phyloP scores from a whole-genome alignment of 2,888 invertebrate species.

The Cephus spinipes region DNA sequence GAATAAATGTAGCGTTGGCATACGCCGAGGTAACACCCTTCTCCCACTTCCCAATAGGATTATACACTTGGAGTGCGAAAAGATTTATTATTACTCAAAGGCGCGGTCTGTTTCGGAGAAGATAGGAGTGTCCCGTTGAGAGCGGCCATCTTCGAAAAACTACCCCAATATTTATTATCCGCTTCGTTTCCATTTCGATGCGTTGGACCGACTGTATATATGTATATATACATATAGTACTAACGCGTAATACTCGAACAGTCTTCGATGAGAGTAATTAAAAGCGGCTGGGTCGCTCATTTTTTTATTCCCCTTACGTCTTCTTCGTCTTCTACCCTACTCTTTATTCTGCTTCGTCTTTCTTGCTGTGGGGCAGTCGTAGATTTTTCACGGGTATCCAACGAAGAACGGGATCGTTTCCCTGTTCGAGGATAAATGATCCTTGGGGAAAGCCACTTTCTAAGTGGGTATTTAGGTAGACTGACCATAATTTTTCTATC shows the following conservation, averaged over 20 bases:
- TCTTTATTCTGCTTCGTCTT: background rate
- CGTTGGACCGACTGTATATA: background rate
- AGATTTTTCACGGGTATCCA: background rate
- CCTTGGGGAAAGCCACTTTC: slow-evolving; percentile 10
- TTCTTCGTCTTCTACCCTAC: background rate
- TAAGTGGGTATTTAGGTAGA: slow-evolving; percentile 1
- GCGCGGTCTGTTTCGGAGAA: slow-evolving; percentile 27
- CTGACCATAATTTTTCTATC: slow-evolving; percentile 15
- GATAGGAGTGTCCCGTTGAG: slow-evolving; percentile 32
- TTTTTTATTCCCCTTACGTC: background rate
- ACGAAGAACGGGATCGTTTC: background rate
- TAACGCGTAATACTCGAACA: background rate
- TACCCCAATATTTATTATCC: slow-evolving; percentile 26
- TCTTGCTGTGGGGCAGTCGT: background rate
- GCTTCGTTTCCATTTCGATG: slow-evolving; percentile 11
- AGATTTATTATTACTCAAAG: slow-evolving; percentile 42
- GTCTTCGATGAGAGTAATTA: background rate
- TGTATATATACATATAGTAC: background rate
- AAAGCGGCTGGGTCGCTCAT: background rate
- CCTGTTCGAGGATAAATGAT: background rate
- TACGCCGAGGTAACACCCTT: slow-evolving; percentile 23
- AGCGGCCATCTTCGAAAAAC: slow-evolving; percentile 18
- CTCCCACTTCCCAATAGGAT: slow-evolving; percentile 25
- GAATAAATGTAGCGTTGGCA: slow-evolving; percentile 41
- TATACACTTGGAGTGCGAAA: slow-evolving; percentile 43